Evolutionary conservation across 2,888 invertebrate species (phyloP), one percentile per base, ranked within the genome.

Genomic region (Argyresthia albistria): DNA sequence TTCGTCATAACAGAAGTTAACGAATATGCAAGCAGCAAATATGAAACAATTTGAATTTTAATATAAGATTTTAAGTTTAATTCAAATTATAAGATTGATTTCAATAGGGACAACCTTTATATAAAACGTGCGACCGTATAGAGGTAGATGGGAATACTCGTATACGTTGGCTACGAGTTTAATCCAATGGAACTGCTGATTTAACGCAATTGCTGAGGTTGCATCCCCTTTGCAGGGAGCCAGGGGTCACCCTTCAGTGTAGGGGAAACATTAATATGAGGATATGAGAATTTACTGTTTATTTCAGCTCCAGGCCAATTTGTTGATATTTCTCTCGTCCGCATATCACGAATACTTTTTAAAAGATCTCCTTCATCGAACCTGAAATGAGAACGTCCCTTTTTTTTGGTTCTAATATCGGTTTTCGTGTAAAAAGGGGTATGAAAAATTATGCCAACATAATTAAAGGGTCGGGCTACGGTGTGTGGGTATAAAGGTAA

Each of bases 211-310:
- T 72, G 80, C 79, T 70, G 81, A 82, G 84, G 78, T 81, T 81
- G 75, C 79, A 77, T 75, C 80, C 84, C 84, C 80, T 72, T 14
- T 9, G 60, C 61, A 60, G 67, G 63, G 66, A 25, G 25, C 25
- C 65, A 63, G 73, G 60, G 68, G 70, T 73, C 80, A 77, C 83
- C 84, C 86, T 80, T 73, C 70, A 66, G 60, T 66, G 71, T 74
- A 80, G 83, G 84, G 84, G 86, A 79, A 77, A 76, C 71, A 73
- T 73, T 83, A 86, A 86, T 83, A 81, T 69, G 74, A 80, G 83
- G 78, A 84, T 86, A 87, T 86, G 86, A 87, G 82, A 86, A 86
- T 87, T 86, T 86, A 87, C 84, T 81, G 82, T 80, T 84, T 81
- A 86, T 86, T 86, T 78, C 80, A 71, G 76, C 81, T 81, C 71